Base-by-base conservation (phyloP, 2,888 invertebrate species). In the Tuta absoluta region DNA sequence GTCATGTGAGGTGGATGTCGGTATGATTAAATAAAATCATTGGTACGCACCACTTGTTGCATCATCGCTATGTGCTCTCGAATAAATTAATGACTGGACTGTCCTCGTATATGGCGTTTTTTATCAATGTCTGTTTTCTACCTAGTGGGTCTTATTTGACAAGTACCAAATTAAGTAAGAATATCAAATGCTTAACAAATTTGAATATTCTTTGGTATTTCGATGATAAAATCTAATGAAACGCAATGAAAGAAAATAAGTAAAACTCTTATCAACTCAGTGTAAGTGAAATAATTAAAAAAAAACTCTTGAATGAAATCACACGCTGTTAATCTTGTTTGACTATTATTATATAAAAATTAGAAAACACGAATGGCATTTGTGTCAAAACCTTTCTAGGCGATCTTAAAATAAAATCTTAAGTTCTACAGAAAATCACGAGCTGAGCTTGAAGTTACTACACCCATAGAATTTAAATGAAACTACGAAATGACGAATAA, bases 1-100 rank as follows among this genome's bases (percentile, higher is more conserved):
- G 49, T 58, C 24, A 57, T 48, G 74, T 70, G 71, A 68, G 69
- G 71, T 57, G 41, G 65, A 68, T 68, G 68, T 70, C 71, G 65
- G 71, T 69, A 72, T 69, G 72, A 70, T 74, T 68, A 74, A 75
- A 76, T 71, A 71, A 76, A 77, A 77, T 77, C 73, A 73, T 72
- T 71, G 69, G 67, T 68, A 69, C 68, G 67, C 72, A 71, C 68
- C 67, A 71, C 71, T 73, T 71, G 70, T 80, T 77, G 75, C 59
- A 45, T 60, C 59, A 60, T 45, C 38, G 59, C 45, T 60, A 60
- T 60, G 41, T 33, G 49, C 62, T 62, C 19, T 37, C 14, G 33
- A 62, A 62, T 49, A 49, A 62, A 62, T 49, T 49, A n/a, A 49
- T 49, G 28, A 48, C 45, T 5, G 38, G 38, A 38, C 38, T 38